Percentiles rank a stretch among this genome's conserved stretches.
Conservation (phyloP, 2,888 invertebrate genomes). For the Coelinius sp. region DNA sequence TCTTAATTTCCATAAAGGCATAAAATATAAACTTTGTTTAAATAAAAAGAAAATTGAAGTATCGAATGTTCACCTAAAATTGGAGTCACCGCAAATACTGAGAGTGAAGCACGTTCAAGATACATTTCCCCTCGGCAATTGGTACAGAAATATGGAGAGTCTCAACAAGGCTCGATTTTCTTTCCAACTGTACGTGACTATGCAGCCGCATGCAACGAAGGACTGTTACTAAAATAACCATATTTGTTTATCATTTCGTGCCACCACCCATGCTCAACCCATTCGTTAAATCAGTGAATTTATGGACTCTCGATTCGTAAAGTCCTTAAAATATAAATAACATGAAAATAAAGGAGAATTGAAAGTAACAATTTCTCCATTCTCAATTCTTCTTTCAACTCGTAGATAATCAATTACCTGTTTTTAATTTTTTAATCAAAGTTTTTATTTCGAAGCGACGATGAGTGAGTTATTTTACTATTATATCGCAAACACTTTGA, state of each 20-base stretch:
- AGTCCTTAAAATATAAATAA: conserved; percentile 5
- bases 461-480: background rate
- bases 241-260: conserved; percentile 49
- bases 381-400: background rate
- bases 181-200: conserved; percentile 50
- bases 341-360: conserved; percentile 11
- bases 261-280: conserved; percentile 35
- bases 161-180: conserved; percentile 52
- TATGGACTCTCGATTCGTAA: conserved; percentile 39
- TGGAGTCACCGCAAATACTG: conserved; percentile 16
- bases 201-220: conserved; percentile 37
- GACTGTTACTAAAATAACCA: conserved; percentile 49
- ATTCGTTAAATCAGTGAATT: conserved; percentile 35
- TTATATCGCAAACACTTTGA: background rate
- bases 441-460: background rate
- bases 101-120: conserved; percentile 46
- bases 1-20: background rate
- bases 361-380: background rate
- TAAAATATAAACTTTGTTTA: background rate
- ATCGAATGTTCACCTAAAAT: conserved; percentile 25
- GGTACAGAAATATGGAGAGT: conserved; percentile 38
- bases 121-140: conserved; percentile 42
- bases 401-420: background rate
- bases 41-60: conserved; percentile 1
- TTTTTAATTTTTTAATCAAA: background rate